Evolutionary conservation across 2,797 vertebrate genomes (phyloP).

Genomic region (Apogon hyalosoma): DNA sequence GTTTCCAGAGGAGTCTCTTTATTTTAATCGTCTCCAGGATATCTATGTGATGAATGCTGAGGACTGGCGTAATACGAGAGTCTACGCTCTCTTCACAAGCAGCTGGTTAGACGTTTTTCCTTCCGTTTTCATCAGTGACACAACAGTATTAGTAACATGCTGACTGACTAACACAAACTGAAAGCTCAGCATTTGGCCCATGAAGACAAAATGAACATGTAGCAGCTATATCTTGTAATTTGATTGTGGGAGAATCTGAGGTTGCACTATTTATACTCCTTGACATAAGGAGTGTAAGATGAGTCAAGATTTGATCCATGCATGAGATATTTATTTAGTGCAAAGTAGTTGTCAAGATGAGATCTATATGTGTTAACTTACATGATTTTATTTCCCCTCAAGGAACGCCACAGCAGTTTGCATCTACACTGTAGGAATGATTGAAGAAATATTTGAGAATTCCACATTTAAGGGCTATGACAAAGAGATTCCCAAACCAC

Average conservation of each 20-base stretch:
- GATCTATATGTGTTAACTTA: conserved; percentile 3
- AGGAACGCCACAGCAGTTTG: conserved; percentile 87
- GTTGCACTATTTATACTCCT: neutral
- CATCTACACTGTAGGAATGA: conserved; percentile 76
- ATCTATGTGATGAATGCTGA: conserved; percentile 72
- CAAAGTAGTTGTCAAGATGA: too few relatives aligned
- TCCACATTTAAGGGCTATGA: conserved; percentile 81
- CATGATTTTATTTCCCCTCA: neutral
- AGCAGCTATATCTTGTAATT: too few relatives aligned
- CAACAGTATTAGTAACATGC: neutral
- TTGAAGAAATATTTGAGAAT: conserved; percentile 80
- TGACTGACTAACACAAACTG: conserved; percentile 4
- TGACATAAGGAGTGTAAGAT: neutral
- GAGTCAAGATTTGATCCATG: neutral
- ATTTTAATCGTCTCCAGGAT: conserved; percentile 85
- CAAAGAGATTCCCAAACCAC: conserved; percentile 66
- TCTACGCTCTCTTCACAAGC: conserved; percentile 86
- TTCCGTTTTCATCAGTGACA: conserved; percentile 32
- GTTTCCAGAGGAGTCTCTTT: conserved; percentile 78
- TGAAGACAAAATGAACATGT: neutral
- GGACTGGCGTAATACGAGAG: conserved; percentile 72
- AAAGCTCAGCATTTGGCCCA: conserved; percentile 22
- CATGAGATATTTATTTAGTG: neutral
- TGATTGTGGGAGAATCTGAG: neutral
- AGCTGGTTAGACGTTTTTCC: conserved; percentile 79